Conservation (phyloP, 2,888 invertebrate species). For the Antitype chi region DNA sequence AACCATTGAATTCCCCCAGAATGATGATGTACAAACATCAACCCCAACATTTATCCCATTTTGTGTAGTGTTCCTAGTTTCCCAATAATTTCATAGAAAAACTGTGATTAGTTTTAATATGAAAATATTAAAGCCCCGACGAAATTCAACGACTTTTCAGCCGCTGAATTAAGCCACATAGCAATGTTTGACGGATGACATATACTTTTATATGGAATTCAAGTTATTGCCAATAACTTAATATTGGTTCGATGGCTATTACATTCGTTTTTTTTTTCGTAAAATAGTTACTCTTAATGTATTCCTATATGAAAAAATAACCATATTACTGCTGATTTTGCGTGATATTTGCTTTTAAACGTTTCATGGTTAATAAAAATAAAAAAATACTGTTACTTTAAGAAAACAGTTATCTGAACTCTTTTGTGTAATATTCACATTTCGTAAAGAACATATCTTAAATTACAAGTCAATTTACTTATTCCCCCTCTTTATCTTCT, state of each 20-base stretch:
- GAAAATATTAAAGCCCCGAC: conserved; percentile 62
- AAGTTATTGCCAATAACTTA: not conserved
- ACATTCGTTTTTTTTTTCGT: not conserved
- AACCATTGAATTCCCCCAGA: conserved; percentile 34
- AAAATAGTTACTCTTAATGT: not conserved
- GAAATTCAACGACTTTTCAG: conserved; percentile 41
- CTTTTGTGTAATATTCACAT: not conserved
- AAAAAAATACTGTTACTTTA: not conserved
- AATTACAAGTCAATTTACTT: not conserved
- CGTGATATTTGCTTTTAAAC: not conserved
- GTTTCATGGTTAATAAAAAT: not conserved
- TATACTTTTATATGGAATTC: conserved; percentile 46
- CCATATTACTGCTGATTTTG: not conserved
- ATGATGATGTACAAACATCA: conserved; percentile 49
- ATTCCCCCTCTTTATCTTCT: no score
- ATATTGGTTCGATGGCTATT: not conserved
- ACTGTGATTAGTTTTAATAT: conserved; percentile 37
- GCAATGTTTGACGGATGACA: conserved; percentile 50
- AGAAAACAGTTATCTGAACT: not conserved
- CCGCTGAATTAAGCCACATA: conserved; percentile 50
- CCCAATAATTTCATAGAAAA: conserved; percentile 60
- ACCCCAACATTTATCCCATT: conserved; percentile 63
- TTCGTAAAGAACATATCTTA: not conserved
- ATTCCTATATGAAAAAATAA: not conserved
- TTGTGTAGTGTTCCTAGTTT: conserved; percentile 40